Conservation (phyloP, 2,113 vertebrate genomes). For the Furnarius figulus region DNA sequence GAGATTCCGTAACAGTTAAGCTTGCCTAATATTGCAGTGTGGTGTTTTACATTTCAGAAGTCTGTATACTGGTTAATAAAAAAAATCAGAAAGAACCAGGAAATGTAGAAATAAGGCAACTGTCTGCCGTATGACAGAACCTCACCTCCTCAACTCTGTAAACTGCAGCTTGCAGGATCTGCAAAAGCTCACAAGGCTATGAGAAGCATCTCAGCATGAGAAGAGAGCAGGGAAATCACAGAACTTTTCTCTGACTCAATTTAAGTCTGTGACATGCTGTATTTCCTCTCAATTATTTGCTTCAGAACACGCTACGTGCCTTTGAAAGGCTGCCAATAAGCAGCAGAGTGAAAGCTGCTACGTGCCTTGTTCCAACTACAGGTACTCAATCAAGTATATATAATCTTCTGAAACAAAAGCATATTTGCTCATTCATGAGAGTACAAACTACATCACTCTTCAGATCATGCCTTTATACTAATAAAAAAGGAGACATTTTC, state of each 20-base stretch:
- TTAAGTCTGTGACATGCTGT: not conserved
- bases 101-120: not conserved
- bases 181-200: not conserved
- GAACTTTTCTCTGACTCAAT: not conserved
- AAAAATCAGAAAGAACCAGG: not conserved
- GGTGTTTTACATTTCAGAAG: not conserved
- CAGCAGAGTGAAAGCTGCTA: not conserved
- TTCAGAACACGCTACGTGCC: accelerated
- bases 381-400: not conserved
- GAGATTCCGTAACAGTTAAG: not conserved
- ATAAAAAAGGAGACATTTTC: not conserved
- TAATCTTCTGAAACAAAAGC: not conserved
- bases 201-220: not conserved
- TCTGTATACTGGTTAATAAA: not conserved
- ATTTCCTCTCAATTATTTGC: not conserved
- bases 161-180: not conserved
- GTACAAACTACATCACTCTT: not conserved
- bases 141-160: not conserved
- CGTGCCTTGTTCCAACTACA: not conserved
- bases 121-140: not conserved
- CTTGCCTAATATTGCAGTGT: not conserved
- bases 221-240: not conserved
- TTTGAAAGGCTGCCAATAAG: not conserved
- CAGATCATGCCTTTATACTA: not conserved
- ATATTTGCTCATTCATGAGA: not conserved